These are phyloP conservation scores for Parotocinclus haroldoi DNA, from an alignment of 2,797 vertebrate genomes.

Conservation along the genomic window DNA sequence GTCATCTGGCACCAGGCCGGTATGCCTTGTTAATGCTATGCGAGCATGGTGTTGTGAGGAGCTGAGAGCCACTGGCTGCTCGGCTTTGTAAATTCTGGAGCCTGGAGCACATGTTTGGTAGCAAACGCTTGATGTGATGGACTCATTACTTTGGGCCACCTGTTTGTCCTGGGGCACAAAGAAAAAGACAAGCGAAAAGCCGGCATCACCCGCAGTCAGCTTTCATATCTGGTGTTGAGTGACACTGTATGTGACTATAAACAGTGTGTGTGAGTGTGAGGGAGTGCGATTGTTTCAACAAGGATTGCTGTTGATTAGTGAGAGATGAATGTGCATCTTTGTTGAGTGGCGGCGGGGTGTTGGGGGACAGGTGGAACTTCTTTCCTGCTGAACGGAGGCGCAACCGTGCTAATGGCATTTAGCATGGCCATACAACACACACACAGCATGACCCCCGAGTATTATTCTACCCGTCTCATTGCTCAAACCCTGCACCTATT, in stretches of 20 bases:
- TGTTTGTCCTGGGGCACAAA: constrained; percentile 71
- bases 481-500: constrained; percentile 35
- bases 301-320: constrained; percentile 54
- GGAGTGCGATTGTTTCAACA: constrained; percentile 51
- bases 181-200: constrained; percentile 17
- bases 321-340: constrained; percentile 63
- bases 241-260: constrained; percentile 35
- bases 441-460: constrained; percentile 8
- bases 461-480: constrained; percentile 39
- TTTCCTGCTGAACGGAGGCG: constrained; percentile 22
- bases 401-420: constrained; percentile 24
- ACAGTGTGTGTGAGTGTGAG: constrained; percentile 9
- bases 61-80: constrained; percentile 15
- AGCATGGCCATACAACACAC: constrained; percentile 18
- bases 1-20: constrained; percentile 1
- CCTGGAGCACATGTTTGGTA: constrained; percentile 68
- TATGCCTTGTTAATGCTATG: constrained; percentile 3
- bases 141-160: constrained; percentile 75
- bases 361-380: constrained; percentile 61
- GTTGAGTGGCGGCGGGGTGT: constrained; percentile 51
- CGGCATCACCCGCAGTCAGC: constrained; percentile 28
- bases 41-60: constrained; percentile 21
- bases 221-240: constrained; percentile 33
- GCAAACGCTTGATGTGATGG: constrained; percentile 68
- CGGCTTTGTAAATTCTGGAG: constrained; percentile 40